Base-by-base conservation (phyloP, 2,113 vertebrate species). In the Spheniscus mendiculus region DNA sequence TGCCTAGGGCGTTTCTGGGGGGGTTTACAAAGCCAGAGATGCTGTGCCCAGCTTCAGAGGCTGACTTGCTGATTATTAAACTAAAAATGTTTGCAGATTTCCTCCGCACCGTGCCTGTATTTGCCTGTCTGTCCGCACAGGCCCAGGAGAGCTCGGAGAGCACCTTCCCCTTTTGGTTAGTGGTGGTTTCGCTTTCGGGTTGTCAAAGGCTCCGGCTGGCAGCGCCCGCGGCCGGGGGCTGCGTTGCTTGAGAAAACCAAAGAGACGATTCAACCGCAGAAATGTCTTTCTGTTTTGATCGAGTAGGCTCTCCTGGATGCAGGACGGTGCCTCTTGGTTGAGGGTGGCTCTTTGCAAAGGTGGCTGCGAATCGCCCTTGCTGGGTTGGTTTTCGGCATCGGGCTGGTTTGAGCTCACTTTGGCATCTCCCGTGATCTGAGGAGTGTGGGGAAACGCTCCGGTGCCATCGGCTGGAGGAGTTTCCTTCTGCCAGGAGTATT, bases 1-100 rank as follows among this genome's bases (percentile, higher is more conserved):
- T 2, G 15, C 14, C 0, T 29, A 0, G n/a, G 17, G 47, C 1
- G 0, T 2, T 36, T n/a, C 4, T 4, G 4, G 17, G 5, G 16
- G n/a, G 21, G 15, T 8, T 10, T 25, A 0, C 3, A 12, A 9
- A 70, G 44, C 1, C 78, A 13, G 69, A 16, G 65, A 1, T 1
- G 25, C 63, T 2, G 34, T 5, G 65, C 32, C 15, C 0, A 2
- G 6, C 45, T 16, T 16, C 1, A 6, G 27, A 15, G 72, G 19
- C 9, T 6, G 89, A 11, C 2, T 10, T 2, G 47, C 44, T 5
- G 83, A 1, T 3, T 23, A 22, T 67, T 12, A 16, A n/a, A 40
- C 26, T 1, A 0, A 2, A 42, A 16, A 0, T 0, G 30, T 15
- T 3, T 17, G 34, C 73, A 38, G 85, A 36, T 84, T 89, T 70